phyloP scores from a whole-genome alignment of 2,797 vertebrate genomes.

The Lagocephalus sceleratus region DNA sequence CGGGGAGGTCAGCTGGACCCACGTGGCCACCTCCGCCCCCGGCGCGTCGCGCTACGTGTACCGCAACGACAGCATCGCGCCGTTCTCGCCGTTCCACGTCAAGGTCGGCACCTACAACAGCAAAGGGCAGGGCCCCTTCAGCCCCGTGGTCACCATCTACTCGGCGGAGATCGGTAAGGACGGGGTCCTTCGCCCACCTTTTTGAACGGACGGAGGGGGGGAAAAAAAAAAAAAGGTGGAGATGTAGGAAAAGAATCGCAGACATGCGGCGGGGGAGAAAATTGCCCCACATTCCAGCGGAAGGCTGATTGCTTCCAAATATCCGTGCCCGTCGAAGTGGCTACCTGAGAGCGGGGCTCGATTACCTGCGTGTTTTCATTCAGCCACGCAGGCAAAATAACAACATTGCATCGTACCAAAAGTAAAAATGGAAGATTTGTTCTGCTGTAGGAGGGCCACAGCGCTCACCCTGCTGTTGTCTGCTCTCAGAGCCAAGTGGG shows the following conservation, averaged over 20 bases:
- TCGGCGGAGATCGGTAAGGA: constrained; percentile 90
- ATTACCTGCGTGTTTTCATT: constrained; percentile 52
- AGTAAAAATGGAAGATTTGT: constrained; percentile 51
- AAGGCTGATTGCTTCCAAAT: constrained; percentile 39
- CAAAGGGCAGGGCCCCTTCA: constrained; percentile 94
- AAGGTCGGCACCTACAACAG: constrained; percentile 96
- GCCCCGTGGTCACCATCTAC: constrained; percentile 86
- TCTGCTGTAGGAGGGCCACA: constrained; percentile 30
- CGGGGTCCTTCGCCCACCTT: no score
- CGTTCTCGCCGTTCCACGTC: constrained; percentile 92
- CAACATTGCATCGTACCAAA: constrained; percentile 28
- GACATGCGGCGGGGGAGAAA: background rate
- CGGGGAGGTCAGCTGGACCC: constrained; percentile 88
- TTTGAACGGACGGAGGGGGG: no score
- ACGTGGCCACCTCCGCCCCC: constrained; percentile 89
- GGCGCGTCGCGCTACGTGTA: constrained; percentile 87
- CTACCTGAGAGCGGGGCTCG: constrained; percentile 32
- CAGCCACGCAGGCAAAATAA: constrained; percentile 45
- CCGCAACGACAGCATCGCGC: constrained; percentile 89
- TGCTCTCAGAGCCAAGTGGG: constrained; percentile 84
- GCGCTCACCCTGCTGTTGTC: constrained; percentile 55
- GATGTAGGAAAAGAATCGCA: background rate
- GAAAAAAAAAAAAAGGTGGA: background rate
- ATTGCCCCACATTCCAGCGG: constrained; percentile 23
- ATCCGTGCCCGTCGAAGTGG: constrained; percentile 40